Percentiles rank a stretch among this genome's conserved stretches.
These are phyloP conservation scores for Drosophila asahinai DNA, from an alignment of 1,140 invertebrate species.

Conservation along the genomic window DNA sequence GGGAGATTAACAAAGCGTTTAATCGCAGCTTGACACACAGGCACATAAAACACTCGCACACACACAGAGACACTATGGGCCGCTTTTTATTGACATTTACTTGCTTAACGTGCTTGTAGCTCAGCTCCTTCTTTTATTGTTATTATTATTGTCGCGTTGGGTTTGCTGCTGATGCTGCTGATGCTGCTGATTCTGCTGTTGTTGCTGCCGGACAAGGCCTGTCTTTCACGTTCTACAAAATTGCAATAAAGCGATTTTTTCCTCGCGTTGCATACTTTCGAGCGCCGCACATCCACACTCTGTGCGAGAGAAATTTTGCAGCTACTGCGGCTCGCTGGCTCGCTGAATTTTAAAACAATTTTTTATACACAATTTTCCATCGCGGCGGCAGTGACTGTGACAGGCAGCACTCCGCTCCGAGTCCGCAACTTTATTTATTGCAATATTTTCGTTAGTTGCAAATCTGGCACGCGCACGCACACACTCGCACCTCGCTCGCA, in stretches of 20 bases:
- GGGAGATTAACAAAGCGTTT: conserved; percentile 75
- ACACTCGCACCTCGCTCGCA: conserved; percentile 22
- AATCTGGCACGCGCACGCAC: conserved; percentile 54
- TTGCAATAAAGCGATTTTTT: conserved; percentile 80
- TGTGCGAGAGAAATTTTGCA: conserved; percentile 61
- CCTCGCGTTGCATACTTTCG: conserved; percentile 75
- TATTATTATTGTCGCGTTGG: conserved; percentile 63
- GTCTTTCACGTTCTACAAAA: conserved; percentile 61
- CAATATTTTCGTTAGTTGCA: conserved; percentile 56
- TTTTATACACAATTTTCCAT: conserved; percentile 77
- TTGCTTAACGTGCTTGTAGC: conserved; percentile 69
- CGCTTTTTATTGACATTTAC: conserved; percentile 75
- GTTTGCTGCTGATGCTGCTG: conserved; percentile 40
- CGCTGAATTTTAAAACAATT: conserved; percentile 79
- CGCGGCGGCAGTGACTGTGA: conserved; percentile 12
- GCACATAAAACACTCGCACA: conserved; percentile 32
- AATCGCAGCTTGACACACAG: conserved; percentile 72
- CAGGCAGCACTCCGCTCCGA: conserved; percentile 15
- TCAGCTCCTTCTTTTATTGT: conserved; percentile 43
- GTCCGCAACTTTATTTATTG: conserved; percentile 43
- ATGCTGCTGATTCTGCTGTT: conserved; percentile 35
- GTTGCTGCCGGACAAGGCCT: conserved; percentile 15
- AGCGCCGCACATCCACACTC: conserved; percentile 59
- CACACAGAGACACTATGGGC: conserved; percentile 10
- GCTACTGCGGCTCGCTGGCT: conserved; percentile 67